Base-by-base conservation (phyloP, 2,888 invertebrate genomes). In the Amphipoea lucens region DNA sequence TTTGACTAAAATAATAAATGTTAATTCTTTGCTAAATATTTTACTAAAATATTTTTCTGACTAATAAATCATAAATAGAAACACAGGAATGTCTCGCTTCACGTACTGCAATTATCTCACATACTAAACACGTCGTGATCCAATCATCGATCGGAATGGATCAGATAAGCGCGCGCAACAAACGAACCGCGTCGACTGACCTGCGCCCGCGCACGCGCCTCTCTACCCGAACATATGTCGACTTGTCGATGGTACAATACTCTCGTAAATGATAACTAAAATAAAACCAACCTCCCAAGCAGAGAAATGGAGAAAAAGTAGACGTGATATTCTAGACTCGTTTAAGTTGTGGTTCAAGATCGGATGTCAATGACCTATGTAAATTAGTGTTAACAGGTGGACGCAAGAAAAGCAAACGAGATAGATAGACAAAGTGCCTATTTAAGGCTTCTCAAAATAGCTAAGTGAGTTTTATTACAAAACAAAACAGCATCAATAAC, bases 261-360 rank as follows among this genome's bases (percentile, higher is more conserved):
- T 90, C 92, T 91, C 92, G 93, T 90, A 76, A 94, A 94, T 95
- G 94, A 95, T 96, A 96, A 95, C 95, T 87, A 95, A 96, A 96
- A 96, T 96, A 96, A 96, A 94, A 94, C 93, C 66, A 91, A 92
- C 92, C 95, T 94, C 95, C 94, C 94, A 94, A 93, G 94, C 91
- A 91, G 94, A 88, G 91, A 94, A 92, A 92, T 90, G 71, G 36
- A 67, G 85, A 90, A 91, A 92, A 90, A 87, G 84, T 80, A 78
- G 81, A 57, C 20, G 76, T 77, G 76, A 74, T 85, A 80, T 79
- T 89, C 83, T 78, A 87, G 85, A 85, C 85, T 85, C 74, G 85
- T 85, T 85, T 86, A 79, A 80, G 76, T 86, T 82, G 70, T 73
- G 65, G 76, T 89, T 89, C 89, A 90, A 92, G 90, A 90, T 92